phyloP scores from a whole-genome alignment of 2,888 invertebrate genomes.

The Philonicus albiceps region DNA sequence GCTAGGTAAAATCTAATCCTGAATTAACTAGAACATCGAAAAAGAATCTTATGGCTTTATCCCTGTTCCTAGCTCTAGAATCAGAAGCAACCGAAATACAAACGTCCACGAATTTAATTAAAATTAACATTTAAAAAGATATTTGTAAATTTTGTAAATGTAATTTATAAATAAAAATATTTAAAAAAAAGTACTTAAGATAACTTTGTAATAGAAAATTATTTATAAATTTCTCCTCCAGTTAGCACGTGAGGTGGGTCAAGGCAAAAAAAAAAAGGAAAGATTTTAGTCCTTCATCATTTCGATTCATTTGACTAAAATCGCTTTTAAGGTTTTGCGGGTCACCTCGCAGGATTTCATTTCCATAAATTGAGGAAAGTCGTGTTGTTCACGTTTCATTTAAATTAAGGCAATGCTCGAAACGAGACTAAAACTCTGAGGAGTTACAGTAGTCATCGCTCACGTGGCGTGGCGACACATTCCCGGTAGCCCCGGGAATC shows the following conservation, averaged over 20 bases:
- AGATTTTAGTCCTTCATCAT: neutral
- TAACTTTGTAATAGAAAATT: neutral
- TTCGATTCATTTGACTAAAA: neutral
- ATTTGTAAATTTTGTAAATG: no score
- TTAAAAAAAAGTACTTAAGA: no score
- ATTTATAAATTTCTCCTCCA: neutral
- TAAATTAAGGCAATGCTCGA: slow-evolving; percentile 27
- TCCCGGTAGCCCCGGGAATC: neutral
- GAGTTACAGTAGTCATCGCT: no score
- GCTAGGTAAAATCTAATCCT: no score
- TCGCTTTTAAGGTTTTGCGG: neutral
- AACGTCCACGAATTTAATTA: no score
- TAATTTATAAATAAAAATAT: no score
- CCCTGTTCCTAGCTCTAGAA: no score
- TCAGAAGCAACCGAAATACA: no score
- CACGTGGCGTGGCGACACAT: slow-evolving; percentile 8
- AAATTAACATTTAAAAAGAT: no score
- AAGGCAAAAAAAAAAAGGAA: neutral
- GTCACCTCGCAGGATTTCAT: neutral
- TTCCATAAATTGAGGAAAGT: neutral
- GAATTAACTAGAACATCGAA: no score
- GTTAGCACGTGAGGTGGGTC: neutral
- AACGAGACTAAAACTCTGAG: neutral
- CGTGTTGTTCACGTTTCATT: slow-evolving; percentile 11
- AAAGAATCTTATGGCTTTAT: no score